A percentile compares a stretch with the other conserved stretches of the same genome.
These are phyloP conservation scores for Danio choprae DNA, from an alignment of 2,797 vertebrate genomes.

Conservation along the genomic window DNA sequence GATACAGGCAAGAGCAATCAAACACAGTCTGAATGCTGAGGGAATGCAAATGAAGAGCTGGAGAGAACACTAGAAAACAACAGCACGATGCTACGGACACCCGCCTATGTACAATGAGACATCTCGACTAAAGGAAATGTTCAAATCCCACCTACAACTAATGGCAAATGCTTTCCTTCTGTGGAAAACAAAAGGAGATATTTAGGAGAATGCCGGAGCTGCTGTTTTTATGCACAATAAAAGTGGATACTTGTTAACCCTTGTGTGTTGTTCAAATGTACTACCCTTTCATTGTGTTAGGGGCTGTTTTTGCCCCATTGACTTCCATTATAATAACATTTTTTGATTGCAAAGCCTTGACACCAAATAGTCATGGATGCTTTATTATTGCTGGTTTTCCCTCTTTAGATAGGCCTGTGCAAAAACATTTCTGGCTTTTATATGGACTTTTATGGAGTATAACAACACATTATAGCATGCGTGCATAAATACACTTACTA, in stretches of 20 bases:
- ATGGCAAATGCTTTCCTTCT: not conserved
- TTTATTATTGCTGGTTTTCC: no score
- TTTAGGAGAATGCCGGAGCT: not conserved
- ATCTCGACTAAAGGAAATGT: not conserved
- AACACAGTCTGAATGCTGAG: conserved; percentile 21
- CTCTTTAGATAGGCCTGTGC: no score
- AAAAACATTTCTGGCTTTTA: no score
- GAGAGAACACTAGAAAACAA: conserved; percentile 20
- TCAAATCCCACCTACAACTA: not conserved
- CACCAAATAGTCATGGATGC: no score
- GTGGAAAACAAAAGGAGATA: not conserved
- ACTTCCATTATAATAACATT: no score
- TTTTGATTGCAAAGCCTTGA: no score
- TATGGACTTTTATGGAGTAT: no score
- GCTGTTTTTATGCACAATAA: not conserved
- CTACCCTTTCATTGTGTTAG: no score
- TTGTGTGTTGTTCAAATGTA: no score
- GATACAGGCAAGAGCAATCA: conserved; percentile 37
- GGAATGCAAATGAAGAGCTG: conserved; percentile 47
- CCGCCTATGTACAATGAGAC: conserved; percentile 28
- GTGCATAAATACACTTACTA: no score
- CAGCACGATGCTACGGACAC: conserved; percentile 10
- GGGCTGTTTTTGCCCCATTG: no score
- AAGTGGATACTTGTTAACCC: not conserved
- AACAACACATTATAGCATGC: no score